Conservation (phyloP, 2,113 vertebrate genomes). For the Ancistrus triradiatus region DNA sequence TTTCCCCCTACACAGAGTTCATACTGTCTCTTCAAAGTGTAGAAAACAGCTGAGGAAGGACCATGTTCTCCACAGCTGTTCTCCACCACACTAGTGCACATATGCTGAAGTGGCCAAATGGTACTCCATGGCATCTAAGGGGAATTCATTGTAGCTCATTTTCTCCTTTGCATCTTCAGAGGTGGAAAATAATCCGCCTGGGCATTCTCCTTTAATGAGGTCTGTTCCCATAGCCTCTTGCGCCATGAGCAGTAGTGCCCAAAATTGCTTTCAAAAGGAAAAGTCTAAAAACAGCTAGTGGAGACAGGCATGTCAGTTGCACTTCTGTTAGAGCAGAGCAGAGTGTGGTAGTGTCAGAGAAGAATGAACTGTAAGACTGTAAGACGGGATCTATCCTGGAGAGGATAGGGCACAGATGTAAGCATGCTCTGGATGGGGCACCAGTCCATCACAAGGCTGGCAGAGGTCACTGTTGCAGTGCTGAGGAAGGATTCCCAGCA, state of each 20-base stretch:
- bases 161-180: slow-evolving; percentile 14
- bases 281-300: slow-evolving; percentile 3
- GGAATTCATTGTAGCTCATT: slow-evolving; percentile 17
- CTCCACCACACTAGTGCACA: slow-evolving; percentile 8
- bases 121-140: neutral
- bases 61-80: slow-evolving; percentile 27
- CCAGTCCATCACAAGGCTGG: too few relatives aligned
- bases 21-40: neutral
- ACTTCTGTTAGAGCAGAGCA: neutral
- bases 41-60: slow-evolving; percentile 3
- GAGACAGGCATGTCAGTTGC: slow-evolving; percentile 23
- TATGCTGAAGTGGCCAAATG: slow-evolving; percentile 28
- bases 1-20: slow-evolving; percentile 10
- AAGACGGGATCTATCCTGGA: too few relatives aligned
- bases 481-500: too few relatives aligned
- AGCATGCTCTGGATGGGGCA: too few relatives aligned
- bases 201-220: slow-evolving; percentile 29
- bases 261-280: slow-evolving; percentile 10
- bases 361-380: slow-evolving; percentile 26
- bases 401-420: too few relatives aligned
- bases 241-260: slow-evolving; percentile 13
- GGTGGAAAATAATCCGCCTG: slow-evolving; percentile 14
- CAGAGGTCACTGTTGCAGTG: too few relatives aligned
- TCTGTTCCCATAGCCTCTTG: neutral
- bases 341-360: neutral